phyloP scores from a whole-genome alignment of 2,888 invertebrate genomes.

The Pharmacophagus antenor region DNA sequence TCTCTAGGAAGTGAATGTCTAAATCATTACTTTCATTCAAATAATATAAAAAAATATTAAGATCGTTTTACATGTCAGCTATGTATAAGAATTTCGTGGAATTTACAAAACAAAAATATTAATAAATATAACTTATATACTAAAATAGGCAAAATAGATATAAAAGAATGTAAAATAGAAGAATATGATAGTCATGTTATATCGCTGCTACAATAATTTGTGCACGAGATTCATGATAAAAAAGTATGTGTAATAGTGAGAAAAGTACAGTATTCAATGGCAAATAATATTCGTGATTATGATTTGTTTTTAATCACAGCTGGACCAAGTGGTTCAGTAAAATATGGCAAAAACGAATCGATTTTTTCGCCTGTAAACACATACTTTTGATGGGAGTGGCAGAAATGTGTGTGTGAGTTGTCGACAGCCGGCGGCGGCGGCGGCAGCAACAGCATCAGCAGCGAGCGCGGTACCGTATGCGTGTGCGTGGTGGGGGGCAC shows the following conservation, averaged over 20 bases:
- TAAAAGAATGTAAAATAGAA: neutral
- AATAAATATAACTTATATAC: too few species aligned
- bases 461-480: constrained; percentile 32
- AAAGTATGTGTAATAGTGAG: neutral
- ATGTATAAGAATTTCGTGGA: too few species aligned
- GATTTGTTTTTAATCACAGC: too few species aligned
- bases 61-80: too few species aligned
- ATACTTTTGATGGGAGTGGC: constrained; percentile 18
- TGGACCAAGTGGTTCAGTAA: neutral
- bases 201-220: neutral
- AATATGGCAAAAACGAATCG: neutral
- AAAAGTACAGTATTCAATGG: neutral
- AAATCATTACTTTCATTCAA: too few species aligned
- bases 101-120: too few species aligned
- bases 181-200: neutral
- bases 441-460: constrained; percentile 35
- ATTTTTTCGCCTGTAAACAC: neutral
- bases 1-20: too few species aligned
- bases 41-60: too few species aligned
- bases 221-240: neutral
- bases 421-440: constrained; percentile 37
- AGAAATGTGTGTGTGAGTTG: constrained; percentile 33
- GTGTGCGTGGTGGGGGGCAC: constrained; percentile 41
- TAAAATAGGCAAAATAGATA: neutral
- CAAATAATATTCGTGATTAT: neutral